phyloP scores from a whole-genome alignment of 2,888 invertebrate species.

The Drosophila mimetica region DNA sequence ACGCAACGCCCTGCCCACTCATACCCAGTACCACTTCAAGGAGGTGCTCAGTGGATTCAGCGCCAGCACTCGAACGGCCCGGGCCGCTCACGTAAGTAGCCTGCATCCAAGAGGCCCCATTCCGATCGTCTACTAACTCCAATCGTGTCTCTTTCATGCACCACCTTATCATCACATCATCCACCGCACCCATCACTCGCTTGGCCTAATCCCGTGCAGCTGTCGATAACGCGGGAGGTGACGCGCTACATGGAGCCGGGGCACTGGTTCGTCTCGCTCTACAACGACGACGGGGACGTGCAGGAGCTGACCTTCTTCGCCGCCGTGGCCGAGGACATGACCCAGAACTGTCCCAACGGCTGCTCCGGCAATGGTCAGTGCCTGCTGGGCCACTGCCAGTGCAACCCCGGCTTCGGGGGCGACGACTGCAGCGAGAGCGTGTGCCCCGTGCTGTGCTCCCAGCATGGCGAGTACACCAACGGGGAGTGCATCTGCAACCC shows the following conservation, averaged over 20 bases:
- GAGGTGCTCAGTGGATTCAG: constrained; percentile 96
- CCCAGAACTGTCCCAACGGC: constrained; percentile 97
- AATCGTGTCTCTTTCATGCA: constrained; percentile 49
- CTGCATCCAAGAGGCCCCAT: no score
- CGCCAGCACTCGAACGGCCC: constrained; percentile 92
- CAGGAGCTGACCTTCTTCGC: constrained; percentile 94
- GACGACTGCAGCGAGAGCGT: constrained; percentile 99
- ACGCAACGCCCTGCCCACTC: constrained; percentile 96
- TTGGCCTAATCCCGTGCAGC: constrained; percentile 78
- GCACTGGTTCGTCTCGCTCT: constrained; percentile 97
- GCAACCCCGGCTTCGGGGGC: constrained; percentile 98
- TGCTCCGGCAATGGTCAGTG: constrained; percentile 99
- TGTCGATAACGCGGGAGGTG: constrained; percentile 95
- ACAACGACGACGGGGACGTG: constrained; percentile 97
- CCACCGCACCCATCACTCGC: constrained; percentile 8
- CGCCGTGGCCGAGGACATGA: constrained; percentile 95
- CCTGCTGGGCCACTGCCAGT: constrained; percentile 96
- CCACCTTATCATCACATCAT: not conserved
- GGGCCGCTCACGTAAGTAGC: constrained; percentile 93
- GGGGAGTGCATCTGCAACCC: constrained; percentile 98
- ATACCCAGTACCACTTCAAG: constrained; percentile 98
- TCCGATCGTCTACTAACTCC: constrained; percentile 47
- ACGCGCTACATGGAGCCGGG: constrained; percentile 98
- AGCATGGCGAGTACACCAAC: constrained; percentile 97
- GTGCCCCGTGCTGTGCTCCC: constrained; percentile 98